These are phyloP conservation scores for Calliopum simillimum DNA, from an alignment of 2,888 invertebrate genomes.

Conservation along the genomic window DNA sequence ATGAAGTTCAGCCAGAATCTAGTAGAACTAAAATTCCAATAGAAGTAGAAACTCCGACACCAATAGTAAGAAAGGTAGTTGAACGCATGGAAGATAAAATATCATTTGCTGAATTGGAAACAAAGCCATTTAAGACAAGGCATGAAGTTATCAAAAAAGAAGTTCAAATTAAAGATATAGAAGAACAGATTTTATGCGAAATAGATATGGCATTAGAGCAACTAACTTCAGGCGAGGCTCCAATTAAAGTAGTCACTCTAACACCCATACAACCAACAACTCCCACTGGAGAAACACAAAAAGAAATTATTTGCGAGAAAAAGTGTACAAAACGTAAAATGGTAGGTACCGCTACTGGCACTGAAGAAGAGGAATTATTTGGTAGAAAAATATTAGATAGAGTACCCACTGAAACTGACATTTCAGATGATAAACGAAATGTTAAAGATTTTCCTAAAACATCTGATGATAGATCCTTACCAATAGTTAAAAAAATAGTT, in stretches of 20 bases:
- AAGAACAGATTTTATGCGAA: slow-evolving; percentile 56
- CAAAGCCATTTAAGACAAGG: slow-evolving; percentile 59
- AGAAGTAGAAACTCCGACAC: slow-evolving; percentile 40
- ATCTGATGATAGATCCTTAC: no score
- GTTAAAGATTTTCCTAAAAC: no score
- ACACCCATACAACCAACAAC: no score
- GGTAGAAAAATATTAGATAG: not conserved
- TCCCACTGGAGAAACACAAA: no score
- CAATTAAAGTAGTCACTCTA: slow-evolving; percentile 48
- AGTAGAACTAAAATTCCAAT: no score
- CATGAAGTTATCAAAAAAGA: slow-evolving; percentile 52
- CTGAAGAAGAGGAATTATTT: not conserved
- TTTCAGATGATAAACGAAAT: no score
- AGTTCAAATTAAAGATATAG: slow-evolving; percentile 51
- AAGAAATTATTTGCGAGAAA: no score
- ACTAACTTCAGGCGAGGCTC: slow-evolving; percentile 51
- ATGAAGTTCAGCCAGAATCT: no score
- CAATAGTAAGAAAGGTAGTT: slow-evolving; percentile 71
- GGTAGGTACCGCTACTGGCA: no score
- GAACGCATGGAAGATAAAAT: slow-evolving; percentile 70
- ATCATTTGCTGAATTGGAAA: slow-evolving; percentile 54
- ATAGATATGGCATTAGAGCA: slow-evolving; percentile 53
- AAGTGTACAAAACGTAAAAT: no score
- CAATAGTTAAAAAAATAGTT: no score
- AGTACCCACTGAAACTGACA: no score